phyloP scores from a whole-genome alignment of 2,888 invertebrate species.

The Yponomeuta malinellus region DNA sequence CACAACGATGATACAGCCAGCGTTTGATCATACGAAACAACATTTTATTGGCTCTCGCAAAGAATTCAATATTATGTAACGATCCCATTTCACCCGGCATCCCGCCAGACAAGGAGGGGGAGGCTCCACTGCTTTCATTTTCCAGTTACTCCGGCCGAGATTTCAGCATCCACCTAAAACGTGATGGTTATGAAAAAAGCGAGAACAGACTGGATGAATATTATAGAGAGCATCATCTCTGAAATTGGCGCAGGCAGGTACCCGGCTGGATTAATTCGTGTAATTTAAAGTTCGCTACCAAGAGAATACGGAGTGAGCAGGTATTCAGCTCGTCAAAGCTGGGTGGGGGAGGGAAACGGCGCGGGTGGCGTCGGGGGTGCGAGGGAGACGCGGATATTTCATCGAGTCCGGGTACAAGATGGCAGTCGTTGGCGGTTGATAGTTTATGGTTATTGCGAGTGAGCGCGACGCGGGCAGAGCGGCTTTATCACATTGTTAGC shows the following conservation, averaged over 20 bases:
- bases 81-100: neutral
- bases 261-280: conserved; percentile 60
- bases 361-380: conserved; percentile 33
- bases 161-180: neutral
- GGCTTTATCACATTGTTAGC: conserved; percentile 73
- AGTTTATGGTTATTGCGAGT: conserved; percentile 75
- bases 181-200: neutral
- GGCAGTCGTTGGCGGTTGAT: conserved; percentile 74
- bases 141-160: neutral
- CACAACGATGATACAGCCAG: conserved; percentile 4
- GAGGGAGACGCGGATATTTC: conserved; percentile 64
- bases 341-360: conserved; percentile 46
- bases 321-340: conserved; percentile 35
- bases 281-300: conserved; percentile 64
- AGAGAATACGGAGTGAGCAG: conserved; percentile 54
- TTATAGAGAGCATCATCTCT: conserved; percentile 1
- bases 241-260: conserved; percentile 38
- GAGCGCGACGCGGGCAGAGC: conserved; percentile 64
- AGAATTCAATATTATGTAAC: conserved; percentile 3
- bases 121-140: neutral
- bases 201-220: neutral
- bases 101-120: neutral
- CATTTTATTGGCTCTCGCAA: neutral
- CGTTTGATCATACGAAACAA: neutral
- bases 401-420: conserved; percentile 69